These are phyloP conservation scores for Amphipyra tragopoginis DNA, from an alignment of 2,888 invertebrate genomes.

Conservation along the genomic window DNA sequence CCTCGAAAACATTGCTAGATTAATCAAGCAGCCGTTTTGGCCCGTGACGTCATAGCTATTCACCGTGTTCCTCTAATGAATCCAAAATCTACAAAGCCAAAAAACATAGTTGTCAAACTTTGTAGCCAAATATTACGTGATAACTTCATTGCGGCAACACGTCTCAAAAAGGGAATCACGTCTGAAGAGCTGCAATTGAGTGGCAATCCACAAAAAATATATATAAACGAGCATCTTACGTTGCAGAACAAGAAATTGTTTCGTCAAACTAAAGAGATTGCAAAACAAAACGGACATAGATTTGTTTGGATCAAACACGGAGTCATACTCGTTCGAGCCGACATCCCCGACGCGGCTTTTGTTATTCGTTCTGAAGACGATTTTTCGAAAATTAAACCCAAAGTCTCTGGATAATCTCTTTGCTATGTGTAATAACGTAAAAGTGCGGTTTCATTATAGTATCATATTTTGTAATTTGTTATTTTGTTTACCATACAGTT, in stretches of 20 bases:
- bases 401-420: no score
- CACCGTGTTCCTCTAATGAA: slow-evolving; percentile 4
- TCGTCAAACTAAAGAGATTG: background rate
- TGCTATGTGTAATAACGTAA: no score
- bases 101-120: no score
- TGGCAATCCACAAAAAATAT: no score
- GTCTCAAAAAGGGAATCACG: no score
- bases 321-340: background rate
- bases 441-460: no score
- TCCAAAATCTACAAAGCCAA: slow-evolving; percentile 1
- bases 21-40: slow-evolving; percentile 1
- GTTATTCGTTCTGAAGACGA: background rate
- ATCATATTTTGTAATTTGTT: background rate
- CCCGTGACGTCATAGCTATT: slow-evolving; percentile 5
- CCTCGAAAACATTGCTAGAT: no score
- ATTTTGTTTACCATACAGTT: background rate
- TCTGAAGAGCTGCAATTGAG: no score
- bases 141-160: no score
- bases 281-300: background rate
- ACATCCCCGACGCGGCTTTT: slow-evolving; percentile 2
- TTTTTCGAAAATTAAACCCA: slow-evolving; percentile 1
- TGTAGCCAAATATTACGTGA: no score
- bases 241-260: slow-evolving; percentile 2
- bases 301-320: slow-evolving; percentile 2
- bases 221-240: slow-evolving; percentile 3